phyloP scores from a whole-genome alignment of 2,797 vertebrate species.

The Pristis pectinata region DNA sequence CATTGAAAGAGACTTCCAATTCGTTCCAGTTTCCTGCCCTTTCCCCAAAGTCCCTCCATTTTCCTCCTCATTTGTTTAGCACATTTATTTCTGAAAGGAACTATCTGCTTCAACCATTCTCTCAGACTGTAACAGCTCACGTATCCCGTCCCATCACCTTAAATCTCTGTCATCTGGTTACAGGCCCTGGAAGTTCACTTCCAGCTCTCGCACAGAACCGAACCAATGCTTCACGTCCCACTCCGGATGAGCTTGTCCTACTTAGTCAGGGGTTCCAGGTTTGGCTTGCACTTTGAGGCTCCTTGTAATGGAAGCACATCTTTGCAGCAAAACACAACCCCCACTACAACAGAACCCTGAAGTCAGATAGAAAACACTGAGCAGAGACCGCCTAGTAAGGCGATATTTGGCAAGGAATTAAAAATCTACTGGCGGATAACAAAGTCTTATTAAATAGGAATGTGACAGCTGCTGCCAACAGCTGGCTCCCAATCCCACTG shows the following conservation, averaged over 20 bases:
- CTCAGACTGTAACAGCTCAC: too few relatives aligned
- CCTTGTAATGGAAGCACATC: background rate
- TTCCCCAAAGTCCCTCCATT: background rate
- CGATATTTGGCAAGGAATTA: background rate
- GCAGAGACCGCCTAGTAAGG: background rate
- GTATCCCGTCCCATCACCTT: too few relatives aligned
- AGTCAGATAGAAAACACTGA: background rate
- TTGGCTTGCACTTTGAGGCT: background rate
- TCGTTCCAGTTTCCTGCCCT: background rate
- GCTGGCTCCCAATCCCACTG: background rate
- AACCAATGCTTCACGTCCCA: background rate
- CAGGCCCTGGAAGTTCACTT: background rate
- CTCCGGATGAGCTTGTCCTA: background rate
- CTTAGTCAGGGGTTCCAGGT: background rate
- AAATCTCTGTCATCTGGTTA: background rate
- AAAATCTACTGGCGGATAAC: background rate
- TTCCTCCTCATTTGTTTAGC: too few relatives aligned
- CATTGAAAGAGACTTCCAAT: background rate
- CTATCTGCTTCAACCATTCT: background rate
- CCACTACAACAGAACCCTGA: background rate
- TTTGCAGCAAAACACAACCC: background rate
- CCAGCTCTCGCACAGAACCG: background rate
- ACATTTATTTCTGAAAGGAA: background rate
- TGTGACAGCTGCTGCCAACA: constrained; percentile 24
- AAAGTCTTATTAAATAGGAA: background rate